These are phyloP conservation scores for Diogma glabrata DNA, from an alignment of 2,888 invertebrate genomes.

Conservation along the genomic window DNA sequence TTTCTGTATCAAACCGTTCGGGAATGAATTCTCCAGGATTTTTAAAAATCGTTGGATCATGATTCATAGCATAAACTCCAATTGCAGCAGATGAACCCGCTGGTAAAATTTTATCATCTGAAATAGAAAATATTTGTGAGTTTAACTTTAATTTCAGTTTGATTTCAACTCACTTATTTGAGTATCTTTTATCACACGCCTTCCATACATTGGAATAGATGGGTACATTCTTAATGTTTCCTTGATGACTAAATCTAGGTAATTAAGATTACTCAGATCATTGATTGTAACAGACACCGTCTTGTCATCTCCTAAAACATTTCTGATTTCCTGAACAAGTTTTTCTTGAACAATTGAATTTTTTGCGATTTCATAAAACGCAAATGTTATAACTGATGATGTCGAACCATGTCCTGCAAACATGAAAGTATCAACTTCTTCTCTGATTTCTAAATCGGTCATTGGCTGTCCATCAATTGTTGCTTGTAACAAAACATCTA, in stretches of 20 bases:
- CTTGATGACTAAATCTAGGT: slow-evolving; percentile 52
- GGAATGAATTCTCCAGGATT: slow-evolving; percentile 29
- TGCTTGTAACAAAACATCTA: slow-evolving; percentile 51
- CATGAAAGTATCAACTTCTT: slow-evolving; percentile 62
- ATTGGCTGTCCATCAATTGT: slow-evolving; percentile 44
- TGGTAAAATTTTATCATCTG: slow-evolving; percentile 26
- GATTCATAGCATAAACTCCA: slow-evolving; percentile 27
- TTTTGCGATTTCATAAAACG: slow-evolving; percentile 30
- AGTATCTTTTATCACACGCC: slow-evolving; percentile 41
- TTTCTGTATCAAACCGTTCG: slow-evolving; percentile 36
- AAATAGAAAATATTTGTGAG: no score
- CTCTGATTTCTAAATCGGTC: slow-evolving; percentile 45
- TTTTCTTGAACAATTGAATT: slow-evolving; percentile 30
- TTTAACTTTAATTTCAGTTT: no score
- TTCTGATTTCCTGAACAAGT: slow-evolving; percentile 27
- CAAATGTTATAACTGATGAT: slow-evolving; percentile 31
- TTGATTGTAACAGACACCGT: slow-evolving; percentile 3
- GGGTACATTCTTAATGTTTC: slow-evolving; percentile 53
- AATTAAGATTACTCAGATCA: slow-evolving; percentile 20
- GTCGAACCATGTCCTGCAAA: slow-evolving; percentile 43
- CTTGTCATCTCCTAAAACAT: slow-evolving; percentile 24
- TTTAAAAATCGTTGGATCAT: slow-evolving; percentile 25
- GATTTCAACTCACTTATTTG: slow-evolving; percentile 29
- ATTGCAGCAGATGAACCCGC: slow-evolving; percentile 28
- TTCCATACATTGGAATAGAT: slow-evolving; percentile 49